Percentiles rank a stretch among this genome's conserved stretches.
These are phyloP conservation scores for Eospalax fontanierii DNA, from an alignment of 2,797 vertebrate species.

Conservation along the genomic window DNA sequence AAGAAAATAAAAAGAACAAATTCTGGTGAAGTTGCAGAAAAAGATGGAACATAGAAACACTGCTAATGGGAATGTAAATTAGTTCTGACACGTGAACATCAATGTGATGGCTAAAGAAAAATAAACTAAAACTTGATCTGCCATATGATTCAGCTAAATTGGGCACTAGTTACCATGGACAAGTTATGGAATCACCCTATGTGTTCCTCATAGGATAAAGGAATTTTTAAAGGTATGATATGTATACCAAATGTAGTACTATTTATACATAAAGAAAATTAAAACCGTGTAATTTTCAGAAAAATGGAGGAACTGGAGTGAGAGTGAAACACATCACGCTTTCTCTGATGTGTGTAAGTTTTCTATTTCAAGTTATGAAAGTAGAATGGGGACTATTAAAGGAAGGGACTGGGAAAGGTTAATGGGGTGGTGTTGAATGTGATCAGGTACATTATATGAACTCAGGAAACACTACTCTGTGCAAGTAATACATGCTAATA, in stretches of 20 bases:
- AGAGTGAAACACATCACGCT: neutral
- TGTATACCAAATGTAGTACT: neutral
- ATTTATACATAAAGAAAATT: neutral
- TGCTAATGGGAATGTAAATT: neutral
- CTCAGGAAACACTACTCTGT: neutral
- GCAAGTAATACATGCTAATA: neutral
- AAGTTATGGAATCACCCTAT: neutral
- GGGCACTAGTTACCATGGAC: neutral
- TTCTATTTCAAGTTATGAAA: neutral
- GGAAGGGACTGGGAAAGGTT: too few relatives aligned
- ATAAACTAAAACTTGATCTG: too few relatives aligned
- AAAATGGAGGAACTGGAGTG: neutral
- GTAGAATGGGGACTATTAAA: neutral
- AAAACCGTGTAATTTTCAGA: neutral
- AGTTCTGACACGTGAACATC: neutral
- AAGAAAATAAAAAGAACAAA: neutral
- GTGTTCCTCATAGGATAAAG: neutral
- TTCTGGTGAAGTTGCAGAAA: neutral
- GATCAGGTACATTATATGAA: neutral
- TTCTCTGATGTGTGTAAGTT: neutral
- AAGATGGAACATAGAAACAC: neutral
- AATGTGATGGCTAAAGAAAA: neutral
- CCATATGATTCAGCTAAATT: neutral
- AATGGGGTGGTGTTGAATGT: neutral
- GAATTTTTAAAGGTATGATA: neutral